Evolutionary conservation across 2,888 invertebrate genomes (phyloP), one percentile per base, ranked within the genome.

Genomic region (Torymus tubicola): DNA sequence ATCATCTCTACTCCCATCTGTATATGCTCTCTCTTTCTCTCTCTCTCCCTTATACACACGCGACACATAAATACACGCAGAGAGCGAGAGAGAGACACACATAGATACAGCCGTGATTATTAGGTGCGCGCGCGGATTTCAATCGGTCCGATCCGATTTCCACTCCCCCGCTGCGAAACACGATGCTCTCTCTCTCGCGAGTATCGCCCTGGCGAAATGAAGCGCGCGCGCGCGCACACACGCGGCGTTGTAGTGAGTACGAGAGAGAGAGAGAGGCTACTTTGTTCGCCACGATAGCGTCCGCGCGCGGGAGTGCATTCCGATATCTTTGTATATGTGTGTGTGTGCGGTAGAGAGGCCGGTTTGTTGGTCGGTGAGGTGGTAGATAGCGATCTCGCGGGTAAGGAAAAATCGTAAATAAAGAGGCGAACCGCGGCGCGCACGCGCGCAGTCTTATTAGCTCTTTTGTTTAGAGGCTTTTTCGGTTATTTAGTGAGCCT

Each of bases 101-200:
- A 11, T 61, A 69, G 68, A 79, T 79, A 42, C 42, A 42, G 68
- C 63, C 69, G 73, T 63, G 73, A 79, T 79, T 79, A 79, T 78
- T 77, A 64, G 70, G 24, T 21, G 31, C 52, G 55, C 53, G 67
- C 55, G 42, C 57, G 76, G 63, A 70, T 76, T 76, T 76, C 76
- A 76, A 70, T 76, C 65, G 78, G 61, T 2, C 68, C 78, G 78
- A 79, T 79, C 73, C 73, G 73, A 73, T 73, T 73, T 73, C 73
- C 78, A 53, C 72, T 73, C 78, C 55, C 78, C 78, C 53, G 78
- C 73, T 79, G 78, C 50, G 78, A 79, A 77, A 79, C 78, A 79
- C 67, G 73, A 79, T 53, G 67, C 67, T 50, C 53, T 58, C 18
- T 18, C 53, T 58, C 18, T 18, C 53, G 2, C 74, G 42, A 42